Conservation (phyloP, 2,113 vertebrate species). For the Protobothrops mucrosquamatus region DNA sequence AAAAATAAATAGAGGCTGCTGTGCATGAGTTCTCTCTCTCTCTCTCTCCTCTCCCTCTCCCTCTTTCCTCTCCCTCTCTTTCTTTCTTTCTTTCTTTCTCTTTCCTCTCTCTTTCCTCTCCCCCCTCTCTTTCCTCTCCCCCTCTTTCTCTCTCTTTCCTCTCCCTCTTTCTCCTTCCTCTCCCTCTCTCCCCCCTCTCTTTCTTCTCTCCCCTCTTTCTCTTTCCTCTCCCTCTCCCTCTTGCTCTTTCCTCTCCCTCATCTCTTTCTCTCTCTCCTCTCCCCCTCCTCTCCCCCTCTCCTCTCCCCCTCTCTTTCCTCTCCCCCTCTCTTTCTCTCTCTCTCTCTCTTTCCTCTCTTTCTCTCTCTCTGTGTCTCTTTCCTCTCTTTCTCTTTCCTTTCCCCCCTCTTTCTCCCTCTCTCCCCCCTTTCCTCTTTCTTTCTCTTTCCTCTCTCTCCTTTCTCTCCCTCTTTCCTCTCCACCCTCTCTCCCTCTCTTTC, state of each 20-base stretch:
- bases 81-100: too few species aligned
- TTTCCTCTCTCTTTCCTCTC: too few species aligned
- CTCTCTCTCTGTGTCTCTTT: accelerated
- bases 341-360: accelerated
- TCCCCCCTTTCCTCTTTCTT: accelerated
- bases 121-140: too few species aligned
- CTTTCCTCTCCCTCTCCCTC: too few species aligned
- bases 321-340: accelerated
- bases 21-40: too few species aligned
- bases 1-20: too few species aligned
- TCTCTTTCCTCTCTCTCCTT: accelerated
- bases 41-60: too few species aligned
- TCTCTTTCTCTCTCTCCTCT: accelerated
- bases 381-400: accelerated
- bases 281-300: accelerated
- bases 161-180: too few species aligned
- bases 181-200: too few species aligned
- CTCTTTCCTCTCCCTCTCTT: too few species aligned
- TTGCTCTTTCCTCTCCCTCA: too few species aligned
- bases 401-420: accelerated
- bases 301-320: accelerated
- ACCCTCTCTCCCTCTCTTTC: accelerated
- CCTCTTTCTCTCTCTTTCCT: accelerated
- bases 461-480: accelerated
- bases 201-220: too few species aligned